phyloP scores from a whole-genome alignment of 2,113 vertebrate species.

The Rhabdomys dilectus region DNA sequence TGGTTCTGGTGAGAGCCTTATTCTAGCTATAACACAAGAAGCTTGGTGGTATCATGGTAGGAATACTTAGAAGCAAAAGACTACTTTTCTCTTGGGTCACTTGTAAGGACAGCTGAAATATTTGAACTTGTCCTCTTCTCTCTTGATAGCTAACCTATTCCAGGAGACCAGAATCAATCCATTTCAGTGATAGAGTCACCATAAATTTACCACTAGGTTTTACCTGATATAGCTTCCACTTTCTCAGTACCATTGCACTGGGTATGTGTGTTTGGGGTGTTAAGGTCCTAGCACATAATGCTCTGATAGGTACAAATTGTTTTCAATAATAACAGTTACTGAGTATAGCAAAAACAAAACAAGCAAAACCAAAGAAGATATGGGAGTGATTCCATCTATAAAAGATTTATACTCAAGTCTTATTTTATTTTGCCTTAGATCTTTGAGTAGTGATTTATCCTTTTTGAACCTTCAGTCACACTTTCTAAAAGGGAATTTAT shows the following conservation, averaged over 20 bases:
- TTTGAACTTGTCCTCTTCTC: not conserved
- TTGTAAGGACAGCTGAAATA: not conserved
- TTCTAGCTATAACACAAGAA: not conserved
- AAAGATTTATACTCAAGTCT: not conserved
- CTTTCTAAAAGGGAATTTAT: not conserved
- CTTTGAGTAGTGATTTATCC: not conserved
- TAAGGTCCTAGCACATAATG: not conserved
- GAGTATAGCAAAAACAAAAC: not conserved
- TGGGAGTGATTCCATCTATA: not conserved
- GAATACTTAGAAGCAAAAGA: not conserved
- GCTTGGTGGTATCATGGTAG: not conserved
- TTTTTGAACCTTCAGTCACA: conserved; percentile 30
- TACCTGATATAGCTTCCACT: not conserved
- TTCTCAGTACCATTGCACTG: no score
- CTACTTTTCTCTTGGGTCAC: not conserved
- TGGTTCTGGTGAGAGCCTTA: not conserved
- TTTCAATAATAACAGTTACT: not conserved
- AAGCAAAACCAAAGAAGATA: not conserved
- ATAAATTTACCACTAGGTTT: not conserved
- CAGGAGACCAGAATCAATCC: not conserved
- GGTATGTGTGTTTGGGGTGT: no score
- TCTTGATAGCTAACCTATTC: no score
- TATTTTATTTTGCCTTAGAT: not conserved
- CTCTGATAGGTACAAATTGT: not conserved
- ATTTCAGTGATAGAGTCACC: not conserved